These are phyloP conservation scores for Epinephelus cyanopodus DNA, from an alignment of 2,113 vertebrate genomes.

Conservation along the genomic window DNA sequence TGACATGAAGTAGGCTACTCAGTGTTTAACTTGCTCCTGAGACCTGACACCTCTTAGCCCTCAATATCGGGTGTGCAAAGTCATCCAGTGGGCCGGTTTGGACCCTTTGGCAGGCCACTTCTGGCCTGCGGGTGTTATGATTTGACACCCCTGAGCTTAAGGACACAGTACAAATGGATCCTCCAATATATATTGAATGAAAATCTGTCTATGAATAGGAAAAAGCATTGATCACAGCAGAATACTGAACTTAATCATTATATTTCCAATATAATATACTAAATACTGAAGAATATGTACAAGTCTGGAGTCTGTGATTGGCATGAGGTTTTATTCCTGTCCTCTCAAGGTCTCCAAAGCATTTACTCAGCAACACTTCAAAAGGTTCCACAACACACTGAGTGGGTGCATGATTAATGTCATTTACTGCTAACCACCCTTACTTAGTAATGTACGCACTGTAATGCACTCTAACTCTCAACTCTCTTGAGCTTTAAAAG, in stretches of 20 bases:
- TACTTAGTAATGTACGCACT: conserved; percentile 60
- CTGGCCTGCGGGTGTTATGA: too few relatives aligned
- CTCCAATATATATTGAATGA: not conserved
- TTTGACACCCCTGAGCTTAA: too few relatives aligned
- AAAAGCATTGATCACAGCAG: not conserved
- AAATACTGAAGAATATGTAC: not conserved
- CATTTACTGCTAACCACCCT: conserved; percentile 68
- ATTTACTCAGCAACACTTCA: conserved; percentile 68
- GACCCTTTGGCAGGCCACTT: too few relatives aligned
- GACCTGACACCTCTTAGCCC: too few relatives aligned
- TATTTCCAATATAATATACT: not conserved
- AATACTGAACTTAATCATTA: not conserved
- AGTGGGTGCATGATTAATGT: conserved; percentile 73
- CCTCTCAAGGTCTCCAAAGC: conserved; percentile 42
- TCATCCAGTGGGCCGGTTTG: too few relatives aligned
- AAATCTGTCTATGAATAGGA: not conserved
- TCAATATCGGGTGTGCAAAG: too few relatives aligned
- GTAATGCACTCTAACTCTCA: conserved; percentile 65
- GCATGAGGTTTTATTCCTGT: conserved; percentile 26
- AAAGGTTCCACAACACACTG: conserved; percentile 64
- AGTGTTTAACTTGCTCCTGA: too few relatives aligned
- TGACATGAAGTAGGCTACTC: too few relatives aligned
- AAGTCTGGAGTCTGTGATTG: conserved; percentile 23
- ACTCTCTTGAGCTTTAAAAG: conserved; percentile 63
- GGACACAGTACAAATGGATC: too few relatives aligned